Evolutionary conservation across 1,140 invertebrate genomes (phyloP).

Genomic region (Stegodyphus dumicola): DNA sequence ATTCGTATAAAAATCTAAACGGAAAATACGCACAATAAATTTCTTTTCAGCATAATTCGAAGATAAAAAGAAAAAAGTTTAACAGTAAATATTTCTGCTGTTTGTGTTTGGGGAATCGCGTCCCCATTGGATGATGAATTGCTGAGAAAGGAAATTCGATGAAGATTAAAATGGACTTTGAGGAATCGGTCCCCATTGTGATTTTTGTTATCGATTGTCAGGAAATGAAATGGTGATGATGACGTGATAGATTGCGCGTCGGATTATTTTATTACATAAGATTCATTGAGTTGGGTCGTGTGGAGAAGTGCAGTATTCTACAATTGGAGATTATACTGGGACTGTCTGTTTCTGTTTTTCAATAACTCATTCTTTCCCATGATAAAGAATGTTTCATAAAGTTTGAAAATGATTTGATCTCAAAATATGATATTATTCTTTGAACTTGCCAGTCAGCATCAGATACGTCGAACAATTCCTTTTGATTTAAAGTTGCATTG

Average conservation of each 20-base stretch:
- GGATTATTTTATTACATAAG: constrained; percentile 27
- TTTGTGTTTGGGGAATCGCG: neutral
- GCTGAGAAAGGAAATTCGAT: constrained; percentile 27
- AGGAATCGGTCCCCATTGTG: constrained; percentile 27
- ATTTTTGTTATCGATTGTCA: constrained; percentile 32
- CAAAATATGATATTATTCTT: too few species aligned
- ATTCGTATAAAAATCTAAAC: neutral
- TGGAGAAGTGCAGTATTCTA: neutral
- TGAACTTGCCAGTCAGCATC: too few species aligned
- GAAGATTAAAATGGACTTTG: constrained; percentile 47
- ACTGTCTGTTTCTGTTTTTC: too few species aligned
- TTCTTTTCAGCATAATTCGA: neutral
- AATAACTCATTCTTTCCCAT: too few species aligned
- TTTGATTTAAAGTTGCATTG: too few species aligned
- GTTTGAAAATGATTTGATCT: too few species aligned
- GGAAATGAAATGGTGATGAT: constrained; percentile 39
- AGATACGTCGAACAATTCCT: too few species aligned
- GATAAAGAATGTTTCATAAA: too few species aligned
- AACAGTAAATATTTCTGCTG: constrained; percentile 21
- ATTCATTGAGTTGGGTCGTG: neutral
- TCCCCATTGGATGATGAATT: constrained; percentile 21
- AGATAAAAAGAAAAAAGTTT: neutral
- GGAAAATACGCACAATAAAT: neutral
- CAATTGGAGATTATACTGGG: too few species aligned
- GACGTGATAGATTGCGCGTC: constrained; percentile 20